Evolutionary conservation across 2,113 vertebrate species (phyloP), one percentile per base, ranked within the genome.

Genomic region (Silurus asotus): DNA sequence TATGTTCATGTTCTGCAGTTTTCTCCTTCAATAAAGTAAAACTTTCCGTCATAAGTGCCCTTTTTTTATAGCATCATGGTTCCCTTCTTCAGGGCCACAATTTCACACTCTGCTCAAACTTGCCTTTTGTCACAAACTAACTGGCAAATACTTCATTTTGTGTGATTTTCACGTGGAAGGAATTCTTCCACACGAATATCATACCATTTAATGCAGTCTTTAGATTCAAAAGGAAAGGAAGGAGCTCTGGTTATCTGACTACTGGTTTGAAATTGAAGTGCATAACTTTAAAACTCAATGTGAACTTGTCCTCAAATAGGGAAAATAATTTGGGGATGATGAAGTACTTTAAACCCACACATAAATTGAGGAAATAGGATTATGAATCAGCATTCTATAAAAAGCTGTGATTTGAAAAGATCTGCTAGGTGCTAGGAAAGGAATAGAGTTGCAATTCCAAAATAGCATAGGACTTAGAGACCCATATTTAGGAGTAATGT

Each of bases 291-390:
- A 28, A 69, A 8, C 28, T 37, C 25, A 64, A 28, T 25, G 48
- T 45, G 11, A 49, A 56, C 37, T 74, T 23, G 11, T 62, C 13
- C 10, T 53, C n/a, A 2, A 55, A 64, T 55, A n/a, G 48, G 58
- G 70, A 37, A 37, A 78, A 67, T 79, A 85, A 67, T 37, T 65
- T 53, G 28, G 65, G 83, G 28, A 69, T 70, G 28, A 69, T 70
- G 49, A 58, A 70, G 5, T 69, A 15, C 72, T 84, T 78, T 25
- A 14, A 77, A 77, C 17, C 25, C 20, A 37, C 28, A 49, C 51
- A 49, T 19, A 51, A 64, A 80, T 37, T 85, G 74, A 65, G 74
- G 11, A 85, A 86, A 74, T 8, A 81, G 77, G 77, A 81, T 72
- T 86, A 81, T 20, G 65, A 58, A 15, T 51, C 55, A 81, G 23